Percentiles rank a stretch among this genome's conserved stretches.
These are phyloP conservation scores for Nomada fabriciana DNA, from an alignment of 2,888 invertebrate species.

Conservation along the genomic window DNA sequence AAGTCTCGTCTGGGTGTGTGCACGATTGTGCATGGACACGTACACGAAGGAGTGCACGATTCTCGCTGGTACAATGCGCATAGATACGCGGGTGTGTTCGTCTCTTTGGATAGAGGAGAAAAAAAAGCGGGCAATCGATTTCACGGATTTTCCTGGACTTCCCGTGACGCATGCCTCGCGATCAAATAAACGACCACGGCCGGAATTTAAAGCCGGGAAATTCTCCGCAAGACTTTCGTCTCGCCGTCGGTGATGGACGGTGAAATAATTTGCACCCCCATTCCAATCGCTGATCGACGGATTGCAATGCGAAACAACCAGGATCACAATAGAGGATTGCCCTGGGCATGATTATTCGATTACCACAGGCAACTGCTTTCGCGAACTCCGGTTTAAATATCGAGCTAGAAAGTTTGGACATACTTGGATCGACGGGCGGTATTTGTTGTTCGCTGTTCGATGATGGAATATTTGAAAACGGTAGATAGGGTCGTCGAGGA, in stretches of 20 bases:
- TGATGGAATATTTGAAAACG: conserved; percentile 63
- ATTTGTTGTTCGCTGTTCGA: neutral
- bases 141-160: conserved; percentile 40
- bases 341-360: neutral
- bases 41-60: neutral
- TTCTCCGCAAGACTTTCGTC: conserved; percentile 1
- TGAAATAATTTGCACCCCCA: neutral
- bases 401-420: neutral
- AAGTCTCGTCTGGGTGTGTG: conserved; percentile 32
- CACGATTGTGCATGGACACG: conserved; percentile 2
- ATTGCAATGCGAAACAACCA: neutral
- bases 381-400: too few species aligned
- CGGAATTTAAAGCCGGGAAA: conserved; percentile 35
- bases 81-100: conserved; percentile 16
- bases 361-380: too few species aligned
- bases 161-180: conserved; percentile 33
- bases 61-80: conserved; percentile 5
- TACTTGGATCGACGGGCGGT: neutral
- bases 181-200: conserved; percentile 34
- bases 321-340: neutral
- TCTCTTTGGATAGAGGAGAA: conserved; percentile 6
- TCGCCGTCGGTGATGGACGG: neutral
- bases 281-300: neutral
- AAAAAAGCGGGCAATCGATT: conserved; percentile 49
- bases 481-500: conserved; percentile 68